Evolutionary conservation across 1,140 invertebrate genomes (phyloP).

Genomic region (Drosophila pectinifera): DNA sequence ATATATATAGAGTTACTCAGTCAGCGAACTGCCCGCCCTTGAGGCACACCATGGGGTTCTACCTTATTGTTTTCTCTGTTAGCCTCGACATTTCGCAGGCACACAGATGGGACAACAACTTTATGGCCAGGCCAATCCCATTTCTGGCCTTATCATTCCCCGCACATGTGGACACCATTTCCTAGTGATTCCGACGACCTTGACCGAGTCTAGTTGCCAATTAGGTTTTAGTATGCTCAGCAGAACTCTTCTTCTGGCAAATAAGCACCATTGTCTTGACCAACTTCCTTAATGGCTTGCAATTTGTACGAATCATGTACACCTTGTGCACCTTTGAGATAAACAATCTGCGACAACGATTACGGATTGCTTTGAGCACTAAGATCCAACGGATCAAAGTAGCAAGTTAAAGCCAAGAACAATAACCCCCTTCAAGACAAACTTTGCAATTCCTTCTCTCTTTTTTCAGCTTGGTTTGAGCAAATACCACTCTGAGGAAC

Average conservation of each 20-base stretch:
- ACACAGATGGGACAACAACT: slow-evolving; percentile 35
- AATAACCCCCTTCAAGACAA: slow-evolving; percentile 21
- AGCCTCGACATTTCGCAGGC: slow-evolving; percentile 50
- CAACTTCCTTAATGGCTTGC: slow-evolving; percentile 54
- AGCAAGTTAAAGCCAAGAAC: slow-evolving; percentile 13
- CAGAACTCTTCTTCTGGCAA: background rate
- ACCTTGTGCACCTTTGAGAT: slow-evolving; percentile 12
- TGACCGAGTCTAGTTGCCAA: slow-evolving; percentile 45
- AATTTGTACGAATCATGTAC: slow-evolving; percentile 36
- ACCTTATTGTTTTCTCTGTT: slow-evolving; percentile 27
- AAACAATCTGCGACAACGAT: slow-evolving; percentile 34
- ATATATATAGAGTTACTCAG: slow-evolving; percentile 24
- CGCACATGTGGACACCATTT: slow-evolving; percentile 28
- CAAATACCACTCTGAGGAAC: slow-evolving; percentile 10
- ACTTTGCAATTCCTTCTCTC: slow-evolving; percentile 11
- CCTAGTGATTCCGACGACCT: slow-evolving; percentile 32
- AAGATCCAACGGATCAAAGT: slow-evolving; percentile 18
- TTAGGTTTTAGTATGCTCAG: slow-evolving; percentile 5
- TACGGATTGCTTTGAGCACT: slow-evolving; percentile 5
- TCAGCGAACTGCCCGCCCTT: slow-evolving; percentile 23
- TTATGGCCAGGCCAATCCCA: slow-evolving; percentile 40
- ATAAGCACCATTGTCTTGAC: slow-evolving; percentile 25
- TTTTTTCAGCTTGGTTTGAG: background rate
- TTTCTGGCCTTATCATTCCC: slow-evolving; percentile 32
- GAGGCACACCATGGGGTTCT: slow-evolving; percentile 35